Evolutionary conservation across 2,888 invertebrate genomes (phyloP), one percentile per base, ranked within the genome.

Genomic region (Anorthoa munda): DNA sequence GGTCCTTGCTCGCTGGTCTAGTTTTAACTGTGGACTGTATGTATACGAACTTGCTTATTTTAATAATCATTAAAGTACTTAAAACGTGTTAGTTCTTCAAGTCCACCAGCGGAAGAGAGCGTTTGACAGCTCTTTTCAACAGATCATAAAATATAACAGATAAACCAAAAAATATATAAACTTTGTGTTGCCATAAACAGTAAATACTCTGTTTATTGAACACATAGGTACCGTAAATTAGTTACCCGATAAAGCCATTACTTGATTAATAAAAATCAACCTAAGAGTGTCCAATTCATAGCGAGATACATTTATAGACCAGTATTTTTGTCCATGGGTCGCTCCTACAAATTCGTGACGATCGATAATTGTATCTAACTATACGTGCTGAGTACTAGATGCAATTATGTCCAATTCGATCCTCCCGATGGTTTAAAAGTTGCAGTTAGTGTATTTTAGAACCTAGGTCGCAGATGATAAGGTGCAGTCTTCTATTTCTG

Each of bases 401-500:
- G 53, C 21, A 45, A 45, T 53, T 46, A 74, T 74, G 48, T 45
- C 48, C 12, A 26, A 48, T 48, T 39, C 26, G 26, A 59, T 45
- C 39, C 23, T 53, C 26, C 9, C 53, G 45, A 13, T 7, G 18
- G 15, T 26, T 11, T 12, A 50, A 26, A 45, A 55, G 4, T 18
- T 39, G 11, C 12, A 39, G 46, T 53, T 48, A 53, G 51, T 21
- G n/a, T 39, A 51, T 70, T 53, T 53, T 63, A 48, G 46, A 48
- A 63, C 48, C 1, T 70, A 11, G 23, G 45, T n/a, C 21, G 31
- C 48, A 48, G 26, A 7, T 18, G 13, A 48, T 64, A 77, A 26
- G 59, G 48, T 71, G 21, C 39, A 64, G 51, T 51, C 9, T 75
- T 45, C 60, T n/a, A 15, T 50, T 46, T 61, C 18, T n/a, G 18